Evolutionary conservation across 2,113 vertebrate species (phyloP).

Genomic region (Pygathrix nemaeus): DNA sequence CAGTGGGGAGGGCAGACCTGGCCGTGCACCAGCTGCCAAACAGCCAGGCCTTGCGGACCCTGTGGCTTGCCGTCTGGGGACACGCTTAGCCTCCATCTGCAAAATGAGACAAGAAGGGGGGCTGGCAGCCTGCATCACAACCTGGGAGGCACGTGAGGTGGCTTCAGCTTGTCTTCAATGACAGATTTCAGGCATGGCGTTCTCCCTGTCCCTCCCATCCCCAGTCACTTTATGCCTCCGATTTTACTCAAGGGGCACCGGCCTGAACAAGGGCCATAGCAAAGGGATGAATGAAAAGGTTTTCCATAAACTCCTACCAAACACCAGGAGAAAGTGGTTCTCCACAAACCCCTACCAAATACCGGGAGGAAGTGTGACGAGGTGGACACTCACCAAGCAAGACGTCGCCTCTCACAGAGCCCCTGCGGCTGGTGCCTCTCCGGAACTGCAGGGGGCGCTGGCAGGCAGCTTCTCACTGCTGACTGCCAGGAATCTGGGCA

Average conservation of each 20-base stretch:
- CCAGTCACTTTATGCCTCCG: not conserved
- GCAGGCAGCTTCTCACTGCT: not conserved
- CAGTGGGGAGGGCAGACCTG: accelerated
- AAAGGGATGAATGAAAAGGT: not conserved
- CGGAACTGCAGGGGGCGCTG: accelerated
- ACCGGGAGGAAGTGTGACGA: not conserved
- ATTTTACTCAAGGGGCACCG: not conserved
- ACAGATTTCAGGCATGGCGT: not conserved
- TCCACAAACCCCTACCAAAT: not conserved
- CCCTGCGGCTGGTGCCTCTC: not conserved
- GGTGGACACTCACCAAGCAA: not conserved
- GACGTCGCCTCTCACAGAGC: accelerated
- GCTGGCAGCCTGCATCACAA: not conserved
- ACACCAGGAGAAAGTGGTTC: not conserved
- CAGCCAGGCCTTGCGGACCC: not conserved
- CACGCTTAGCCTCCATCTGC: accelerated
- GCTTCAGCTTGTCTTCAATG: not conserved
- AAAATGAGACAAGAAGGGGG: not conserved
- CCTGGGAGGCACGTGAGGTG: not conserved
- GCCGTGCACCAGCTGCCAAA: not conserved
- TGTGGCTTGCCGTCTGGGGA: not conserved
- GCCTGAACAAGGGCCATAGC: not conserved
- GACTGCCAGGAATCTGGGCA: not conserved
- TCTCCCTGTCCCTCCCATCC: not conserved
- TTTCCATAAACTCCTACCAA: not conserved